phyloP scores from a whole-genome alignment of 2,888 invertebrate species.

The Cheilosia vernalis region DNA sequence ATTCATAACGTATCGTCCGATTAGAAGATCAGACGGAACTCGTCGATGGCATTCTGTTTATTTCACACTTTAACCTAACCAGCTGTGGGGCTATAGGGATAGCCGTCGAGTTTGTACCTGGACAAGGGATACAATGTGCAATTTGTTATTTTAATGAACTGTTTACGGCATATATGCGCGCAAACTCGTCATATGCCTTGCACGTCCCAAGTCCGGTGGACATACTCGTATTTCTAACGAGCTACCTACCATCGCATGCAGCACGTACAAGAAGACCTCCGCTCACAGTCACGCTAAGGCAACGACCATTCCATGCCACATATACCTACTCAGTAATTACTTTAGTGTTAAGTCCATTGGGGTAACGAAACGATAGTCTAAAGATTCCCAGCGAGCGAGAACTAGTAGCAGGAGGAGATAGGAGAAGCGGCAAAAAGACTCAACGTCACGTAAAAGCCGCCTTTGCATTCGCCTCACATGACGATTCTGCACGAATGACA shows the following conservation, averaged over 20 bases:
- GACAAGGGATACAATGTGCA: neutral
- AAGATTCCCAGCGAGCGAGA: conserved; percentile 37
- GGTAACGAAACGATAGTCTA: conserved; percentile 27
- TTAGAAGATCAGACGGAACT: neutral
- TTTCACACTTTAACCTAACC: neutral
- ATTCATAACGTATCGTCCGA: neutral
- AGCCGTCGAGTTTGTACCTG: neutral
- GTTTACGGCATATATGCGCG: neutral
- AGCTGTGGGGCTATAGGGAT: neutral
- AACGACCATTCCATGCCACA: neutral
- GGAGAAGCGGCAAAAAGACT: conserved; percentile 41
- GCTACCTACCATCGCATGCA: conserved; percentile 29
- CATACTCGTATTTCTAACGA: neutral
- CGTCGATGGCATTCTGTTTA: neutral
- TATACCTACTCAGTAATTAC: conserved; percentile 55
- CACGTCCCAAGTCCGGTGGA: neutral
- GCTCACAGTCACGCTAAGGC: conserved; percentile 59
- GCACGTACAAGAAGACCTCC: conserved; percentile 45
- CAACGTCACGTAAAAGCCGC: conserved; percentile 59
- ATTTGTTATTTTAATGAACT: conserved; percentile 6
- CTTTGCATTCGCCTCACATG: conserved; percentile 65
- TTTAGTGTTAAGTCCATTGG: conserved; percentile 30
- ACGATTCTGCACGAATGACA: conserved; percentile 64
- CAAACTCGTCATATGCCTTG: too few relatives aligned
- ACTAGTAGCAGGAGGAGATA: conserved; percentile 19